Base-by-base conservation (phyloP, 1,140 invertebrate genomes). In the Phocides pigmalion region DNA sequence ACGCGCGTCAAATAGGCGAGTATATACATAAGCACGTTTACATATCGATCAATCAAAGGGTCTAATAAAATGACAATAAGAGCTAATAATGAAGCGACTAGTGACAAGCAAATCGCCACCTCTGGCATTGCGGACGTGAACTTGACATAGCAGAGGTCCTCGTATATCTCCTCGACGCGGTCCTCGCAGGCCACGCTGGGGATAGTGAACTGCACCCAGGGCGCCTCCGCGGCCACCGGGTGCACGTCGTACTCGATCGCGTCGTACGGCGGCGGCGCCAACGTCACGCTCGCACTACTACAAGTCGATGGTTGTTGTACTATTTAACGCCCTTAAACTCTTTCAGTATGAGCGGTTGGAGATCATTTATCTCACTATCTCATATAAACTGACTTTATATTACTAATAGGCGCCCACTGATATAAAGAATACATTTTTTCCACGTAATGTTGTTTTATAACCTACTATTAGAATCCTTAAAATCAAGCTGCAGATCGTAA, bases 81-180 rank as follows among this genome's bases (percentile, higher is more conserved):
- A 19, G 9, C 47, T 50, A 32, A 15, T 25, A 2, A 44, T 28
- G 20, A 58, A 58, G 51, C 51, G 8, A 20, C 14, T 58, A 58
- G 39, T 42, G 41, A 58, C n/a, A 25, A 58, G 15, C 41, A 28
- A 9, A 44, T 28, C 58, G 67, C 76, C 84, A 94, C 95, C 95
- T 95, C 94, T 44, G 93, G 92, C 82, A 87, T 79, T 59, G 92
- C 91, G 28, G 94, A 92, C 62, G 94, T 94, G 85, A 97, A 95
- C 68, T 95, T 96, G 67, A 97, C 95, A 87, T 96, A 97, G 93
- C 96, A 97, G 50, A 97, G 93, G 89, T 97, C 96, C 91, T 97
- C 96, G 87, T 98, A 98, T 78, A 97, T 95, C 86, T 96, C 95
- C 82, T 97, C 95, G 69, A 97, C 96, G 53, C 94, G 93, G 73